phyloP scores from a whole-genome alignment of 2,113 vertebrate species.

The Mugil cephalus region DNA sequence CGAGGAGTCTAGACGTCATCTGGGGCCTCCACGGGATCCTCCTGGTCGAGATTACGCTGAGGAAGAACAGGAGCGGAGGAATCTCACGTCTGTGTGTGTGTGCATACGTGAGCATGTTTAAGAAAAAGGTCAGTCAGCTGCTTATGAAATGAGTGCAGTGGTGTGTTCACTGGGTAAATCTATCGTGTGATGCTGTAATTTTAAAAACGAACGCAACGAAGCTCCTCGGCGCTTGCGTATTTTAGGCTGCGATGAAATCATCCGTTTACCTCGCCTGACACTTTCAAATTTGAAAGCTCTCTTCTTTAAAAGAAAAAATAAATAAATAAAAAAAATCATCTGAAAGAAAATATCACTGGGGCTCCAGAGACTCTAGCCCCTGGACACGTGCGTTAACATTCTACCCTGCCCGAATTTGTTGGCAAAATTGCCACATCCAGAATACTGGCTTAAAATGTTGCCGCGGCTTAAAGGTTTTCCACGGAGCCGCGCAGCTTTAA shows the following conservation, averaged over 20 bases:
- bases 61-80: slow-evolving; percentile 61
- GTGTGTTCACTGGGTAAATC: too few relatives aligned
- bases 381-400: slow-evolving; percentile 60
- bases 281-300: slow-evolving; percentile 33
- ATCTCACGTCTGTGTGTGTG: slow-evolving; percentile 23
- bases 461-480: slow-evolving; percentile 61
- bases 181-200: too few relatives aligned
- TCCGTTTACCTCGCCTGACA: slow-evolving; percentile 43
- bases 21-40: slow-evolving; percentile 58
- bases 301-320: slow-evolving; percentile 4
- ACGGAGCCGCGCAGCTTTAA: slow-evolving; percentile 43
- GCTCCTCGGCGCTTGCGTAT: neutral
- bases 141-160: neutral
- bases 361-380: slow-evolving; percentile 55
- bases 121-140: too few relatives aligned
- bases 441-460: slow-evolving; percentile 58
- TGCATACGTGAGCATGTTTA: too few relatives aligned
- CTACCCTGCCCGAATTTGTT: slow-evolving; percentile 51
- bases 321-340: slow-evolving; percentile 6
- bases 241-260: slow-evolving; percentile 17
- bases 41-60: slow-evolving; percentile 73
- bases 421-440: slow-evolving; percentile 49
- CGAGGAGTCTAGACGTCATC: slow-evolving; percentile 54
- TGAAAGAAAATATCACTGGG: slow-evolving; percentile 13
- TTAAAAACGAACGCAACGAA: too few relatives aligned